A percentile compares a stretch with the other conserved stretches of the same genome.
Conservation (phyloP, 2,888 invertebrate species). For the Lasiommata megera region DNA sequence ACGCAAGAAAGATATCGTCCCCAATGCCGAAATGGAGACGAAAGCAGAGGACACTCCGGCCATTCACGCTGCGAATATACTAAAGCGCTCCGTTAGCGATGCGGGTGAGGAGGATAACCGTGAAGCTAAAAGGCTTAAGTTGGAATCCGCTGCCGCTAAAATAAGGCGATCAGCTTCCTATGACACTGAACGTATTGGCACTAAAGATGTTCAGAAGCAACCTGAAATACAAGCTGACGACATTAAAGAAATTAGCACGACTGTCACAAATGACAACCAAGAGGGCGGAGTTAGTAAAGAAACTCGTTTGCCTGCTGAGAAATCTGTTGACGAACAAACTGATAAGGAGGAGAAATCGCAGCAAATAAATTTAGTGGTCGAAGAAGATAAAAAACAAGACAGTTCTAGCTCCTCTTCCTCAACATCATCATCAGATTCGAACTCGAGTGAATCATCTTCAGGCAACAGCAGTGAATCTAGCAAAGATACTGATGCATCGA, state of each 20-base stretch:
- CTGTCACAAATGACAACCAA: slow-evolving; percentile 10
- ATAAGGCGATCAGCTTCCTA: slow-evolving; percentile 71
- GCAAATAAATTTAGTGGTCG: slow-evolving; percentile 38
- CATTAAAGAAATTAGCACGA: slow-evolving; percentile 33
- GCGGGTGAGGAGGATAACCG: slow-evolving; percentile 69
- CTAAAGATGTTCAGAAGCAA: slow-evolving; percentile 33
- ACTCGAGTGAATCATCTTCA: slow-evolving; percentile 79
- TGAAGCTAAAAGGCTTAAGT: slow-evolving; percentile 64
- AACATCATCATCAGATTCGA: slow-evolving; percentile 75
- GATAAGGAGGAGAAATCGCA: slow-evolving; percentile 34
- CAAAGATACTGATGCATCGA: slow-evolving; percentile 76
- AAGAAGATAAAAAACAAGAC: slow-evolving; percentile 52
- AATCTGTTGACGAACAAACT: slow-evolving; percentile 24
- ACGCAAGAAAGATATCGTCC: slow-evolving; percentile 49
- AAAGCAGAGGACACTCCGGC: slow-evolving; percentile 47
- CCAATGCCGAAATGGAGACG: slow-evolving; percentile 46
- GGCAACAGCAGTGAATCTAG: slow-evolving; percentile 77
- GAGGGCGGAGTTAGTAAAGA: slow-evolving; percentile 12
- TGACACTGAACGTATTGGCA: slow-evolving; percentile 58
- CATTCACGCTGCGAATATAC: slow-evolving; percentile 70
- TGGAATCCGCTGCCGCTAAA: slow-evolving; percentile 71
- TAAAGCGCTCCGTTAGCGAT: slow-evolving; percentile 73
- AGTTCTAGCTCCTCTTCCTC: slow-evolving; percentile 65
- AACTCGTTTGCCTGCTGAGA: slow-evolving; percentile 5
- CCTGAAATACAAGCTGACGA: slow-evolving; percentile 32